A percentile compares a stretch with the other conserved stretches of the same genome.
These are phyloP conservation scores for Barbus barbus DNA, from an alignment of 2,113 vertebrate genomes.

Conservation along the genomic window DNA sequence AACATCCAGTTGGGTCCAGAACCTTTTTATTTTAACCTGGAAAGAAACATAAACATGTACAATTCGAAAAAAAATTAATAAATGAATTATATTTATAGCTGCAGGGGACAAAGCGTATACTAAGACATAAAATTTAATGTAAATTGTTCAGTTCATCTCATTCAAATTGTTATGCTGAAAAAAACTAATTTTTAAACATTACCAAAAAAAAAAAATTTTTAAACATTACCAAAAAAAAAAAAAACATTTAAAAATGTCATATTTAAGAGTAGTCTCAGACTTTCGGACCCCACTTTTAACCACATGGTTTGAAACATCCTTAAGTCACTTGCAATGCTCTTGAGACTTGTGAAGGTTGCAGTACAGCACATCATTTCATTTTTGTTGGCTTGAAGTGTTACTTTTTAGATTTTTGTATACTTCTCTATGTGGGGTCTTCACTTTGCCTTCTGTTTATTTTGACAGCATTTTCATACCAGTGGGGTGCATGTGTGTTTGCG, in stretches of 20 bases:
- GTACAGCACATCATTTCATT: neutral
- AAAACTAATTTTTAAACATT: neutral
- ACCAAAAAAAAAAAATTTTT: no score
- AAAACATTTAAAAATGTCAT: no score
- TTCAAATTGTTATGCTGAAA: neutral
- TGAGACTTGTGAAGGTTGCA: neutral
- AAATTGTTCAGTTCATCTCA: neutral
- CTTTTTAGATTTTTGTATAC: conserved; percentile 24
- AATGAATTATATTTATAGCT: no score
- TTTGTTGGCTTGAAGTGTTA: conserved; percentile 21
- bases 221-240: no score
- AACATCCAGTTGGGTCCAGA: neutral
- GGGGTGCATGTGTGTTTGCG: conserved; percentile 23
- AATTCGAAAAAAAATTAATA: no score
- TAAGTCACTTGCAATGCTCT: neutral
- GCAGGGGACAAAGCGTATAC: neutral
- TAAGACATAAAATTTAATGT: neutral
- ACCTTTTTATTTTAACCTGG: neutral
- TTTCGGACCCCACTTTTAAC: neutral
- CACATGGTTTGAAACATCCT: neutral
- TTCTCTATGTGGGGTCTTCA: conserved; percentile 40
- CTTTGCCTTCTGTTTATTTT: conserved; percentile 36
- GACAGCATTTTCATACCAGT: conserved; percentile 37
- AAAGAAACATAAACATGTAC: no score
- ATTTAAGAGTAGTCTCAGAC: no score